These are phyloP conservation scores for Drosophila novamexicana DNA, from an alignment of 1,140 invertebrate genomes.

Conservation along the genomic window DNA sequence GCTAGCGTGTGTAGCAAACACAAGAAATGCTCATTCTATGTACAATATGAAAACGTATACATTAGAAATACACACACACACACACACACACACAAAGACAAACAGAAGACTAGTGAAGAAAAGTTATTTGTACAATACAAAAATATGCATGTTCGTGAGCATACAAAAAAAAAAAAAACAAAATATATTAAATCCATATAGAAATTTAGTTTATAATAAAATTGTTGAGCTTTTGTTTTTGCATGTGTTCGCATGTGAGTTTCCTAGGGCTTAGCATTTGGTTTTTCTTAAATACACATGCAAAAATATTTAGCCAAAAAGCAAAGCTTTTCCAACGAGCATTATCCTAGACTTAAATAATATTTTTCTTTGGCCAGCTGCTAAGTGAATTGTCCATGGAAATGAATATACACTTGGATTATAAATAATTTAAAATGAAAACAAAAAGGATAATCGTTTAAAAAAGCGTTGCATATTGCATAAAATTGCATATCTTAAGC, in stretches of 20 bases:
- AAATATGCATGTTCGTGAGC: conserved; percentile 1
- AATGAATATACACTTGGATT: conserved; percentile 15
- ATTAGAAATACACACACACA: conserved; percentile 34
- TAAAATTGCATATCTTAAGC: conserved; percentile 20
- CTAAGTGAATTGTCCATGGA: conserved; percentile 6
- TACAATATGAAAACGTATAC: conserved; percentile 48
- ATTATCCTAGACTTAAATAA: conserved; percentile 22
- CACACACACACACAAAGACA: conserved; percentile 24
- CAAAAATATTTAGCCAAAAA: conserved; percentile 21
- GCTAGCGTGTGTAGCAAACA: conserved; percentile 19
- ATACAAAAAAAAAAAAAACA: not conserved
- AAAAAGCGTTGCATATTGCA: not conserved
- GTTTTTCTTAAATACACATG: conserved; percentile 13
- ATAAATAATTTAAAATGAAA: conserved; percentile 1
- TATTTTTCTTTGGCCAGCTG: conserved; percentile 11
- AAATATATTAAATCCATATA: conserved; percentile 1
- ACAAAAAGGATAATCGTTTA: not conserved
- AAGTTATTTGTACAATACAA: conserved; percentile 31
- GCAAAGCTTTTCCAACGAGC: conserved; percentile 29
- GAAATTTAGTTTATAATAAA: conserved; percentile 25
- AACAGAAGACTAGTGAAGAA: conserved; percentile 4
- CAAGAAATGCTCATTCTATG: conserved; percentile 74
- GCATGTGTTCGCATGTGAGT: conserved; percentile 4
- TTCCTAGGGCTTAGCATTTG: conserved; percentile 30
- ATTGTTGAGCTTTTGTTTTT: conserved; percentile 40